Evolutionary conservation across 2,113 vertebrate species (phyloP).

Genomic region (Gambusia holbrooki): DNA sequence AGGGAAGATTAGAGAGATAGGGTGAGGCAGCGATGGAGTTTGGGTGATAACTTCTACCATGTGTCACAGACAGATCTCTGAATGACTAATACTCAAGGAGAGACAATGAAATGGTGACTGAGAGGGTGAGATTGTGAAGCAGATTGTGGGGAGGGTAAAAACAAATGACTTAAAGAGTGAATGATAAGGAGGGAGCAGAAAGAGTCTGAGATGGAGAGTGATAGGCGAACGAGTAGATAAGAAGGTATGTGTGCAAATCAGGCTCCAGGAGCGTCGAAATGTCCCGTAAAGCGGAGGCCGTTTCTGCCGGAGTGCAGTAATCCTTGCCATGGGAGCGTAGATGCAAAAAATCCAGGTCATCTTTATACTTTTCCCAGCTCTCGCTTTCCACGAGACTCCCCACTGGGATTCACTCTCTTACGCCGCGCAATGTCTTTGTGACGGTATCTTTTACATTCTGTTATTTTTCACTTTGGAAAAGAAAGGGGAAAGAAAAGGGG

Average conservation of each 20-base stretch:
- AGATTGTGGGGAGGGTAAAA: constrained; percentile 24
- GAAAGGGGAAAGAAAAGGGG: constrained; percentile 10
- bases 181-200: constrained; percentile 28
- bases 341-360: constrained; percentile 72
- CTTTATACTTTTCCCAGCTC: constrained; percentile 49
- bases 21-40: constrained; percentile 70
- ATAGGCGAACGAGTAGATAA: constrained; percentile 54
- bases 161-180: constrained; percentile 13
- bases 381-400: constrained; percentile 44
- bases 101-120: constrained; percentile 29
- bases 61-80: constrained; percentile 75
- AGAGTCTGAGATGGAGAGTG: constrained; percentile 45
- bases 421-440: constrained; percentile 43
- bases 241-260: constrained; percentile 56
- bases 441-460: constrained; percentile 62
- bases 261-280: constrained; percentile 58
- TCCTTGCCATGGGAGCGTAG: constrained; percentile 56
- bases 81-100: constrained; percentile 73
- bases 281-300: constrained; percentile 49
- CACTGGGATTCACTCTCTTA: constrained; percentile 66
- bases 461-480: constrained; percentile 49
- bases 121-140: constrained; percentile 46
- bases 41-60: constrained; percentile 76
- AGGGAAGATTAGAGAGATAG: constrained; percentile 80
- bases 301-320: constrained; percentile 51